Evolutionary conservation across 2,113 vertebrate genomes (phyloP).

Genomic region (Macrotus californicus): DNA sequence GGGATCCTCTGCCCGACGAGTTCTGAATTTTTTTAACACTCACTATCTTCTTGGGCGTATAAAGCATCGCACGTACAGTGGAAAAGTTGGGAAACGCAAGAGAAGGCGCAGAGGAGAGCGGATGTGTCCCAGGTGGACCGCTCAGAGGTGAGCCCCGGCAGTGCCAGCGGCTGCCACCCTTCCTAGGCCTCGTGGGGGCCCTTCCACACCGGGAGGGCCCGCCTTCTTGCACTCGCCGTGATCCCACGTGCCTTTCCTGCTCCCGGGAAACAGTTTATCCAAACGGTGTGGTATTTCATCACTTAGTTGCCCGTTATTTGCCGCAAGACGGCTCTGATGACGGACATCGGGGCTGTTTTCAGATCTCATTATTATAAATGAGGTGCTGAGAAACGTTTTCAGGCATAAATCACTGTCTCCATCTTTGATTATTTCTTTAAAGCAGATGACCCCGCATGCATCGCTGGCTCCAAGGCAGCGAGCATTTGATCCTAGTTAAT

Average conservation of each 20-base stretch:
- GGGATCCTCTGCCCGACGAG: accelerated
- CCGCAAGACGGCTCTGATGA: background rate
- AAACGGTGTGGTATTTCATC: background rate
- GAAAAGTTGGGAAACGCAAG: background rate
- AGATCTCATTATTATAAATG: background rate
- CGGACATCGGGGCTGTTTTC: background rate
- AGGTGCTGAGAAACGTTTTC: background rate
- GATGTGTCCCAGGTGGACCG: accelerated
- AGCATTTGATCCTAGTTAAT: background rate
- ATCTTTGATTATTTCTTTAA: background rate
- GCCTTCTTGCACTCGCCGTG: no score
- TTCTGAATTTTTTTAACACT: background rate
- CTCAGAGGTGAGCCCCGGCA: accelerated
- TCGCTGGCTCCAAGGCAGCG: background rate
- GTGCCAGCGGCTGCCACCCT: accelerated
- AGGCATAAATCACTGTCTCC: background rate
- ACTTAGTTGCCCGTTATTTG: background rate
- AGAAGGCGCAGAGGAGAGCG: accelerated
- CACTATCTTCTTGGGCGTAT: background rate
- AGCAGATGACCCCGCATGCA: background rate
- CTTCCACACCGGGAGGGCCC: no score
- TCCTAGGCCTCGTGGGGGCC: background rate
- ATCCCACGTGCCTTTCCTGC: background rate
- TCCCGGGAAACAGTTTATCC: background rate
- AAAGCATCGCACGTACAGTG: accelerated